Evolutionary conservation across 2,888 invertebrate genomes (phyloP).

Genomic region (Abrostola triplasia): DNA sequence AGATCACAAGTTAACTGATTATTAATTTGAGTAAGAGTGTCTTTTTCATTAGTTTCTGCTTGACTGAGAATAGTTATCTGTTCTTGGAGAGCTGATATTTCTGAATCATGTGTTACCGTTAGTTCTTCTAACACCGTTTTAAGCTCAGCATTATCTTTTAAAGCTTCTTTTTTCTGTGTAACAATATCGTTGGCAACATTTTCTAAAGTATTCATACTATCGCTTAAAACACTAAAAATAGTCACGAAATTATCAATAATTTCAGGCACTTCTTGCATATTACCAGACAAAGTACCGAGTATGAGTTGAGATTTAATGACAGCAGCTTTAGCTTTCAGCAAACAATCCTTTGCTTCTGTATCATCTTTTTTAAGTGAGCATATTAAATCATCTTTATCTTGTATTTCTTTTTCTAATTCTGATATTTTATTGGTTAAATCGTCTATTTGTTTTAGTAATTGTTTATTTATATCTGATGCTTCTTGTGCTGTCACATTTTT

Average conservation of each 20-base stretch:
- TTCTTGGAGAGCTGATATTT: conserved; percentile 45
- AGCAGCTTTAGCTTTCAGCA: conserved; percentile 62
- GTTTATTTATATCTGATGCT: conserved; percentile 51
- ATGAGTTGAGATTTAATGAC: conserved; percentile 63
- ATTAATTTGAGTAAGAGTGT: conserved; percentile 26
- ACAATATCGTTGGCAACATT: conserved; percentile 56
- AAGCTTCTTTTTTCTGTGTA: conserved; percentile 58
- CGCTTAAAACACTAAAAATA: conserved; percentile 60
- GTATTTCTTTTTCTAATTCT: conserved; percentile 60
- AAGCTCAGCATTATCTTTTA: conserved; percentile 47
- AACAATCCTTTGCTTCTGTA: conserved; percentile 56
- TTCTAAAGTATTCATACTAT: conserved; percentile 65
- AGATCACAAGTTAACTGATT: conserved; percentile 34
- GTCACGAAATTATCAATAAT: conserved; percentile 63
- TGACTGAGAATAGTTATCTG: conserved; percentile 44
- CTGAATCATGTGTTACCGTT: conserved; percentile 41
- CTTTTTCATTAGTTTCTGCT: conserved; percentile 37
- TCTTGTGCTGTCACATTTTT: conserved; percentile 48
- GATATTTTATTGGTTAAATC: conserved; percentile 55
- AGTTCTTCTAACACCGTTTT: conserved; percentile 48
- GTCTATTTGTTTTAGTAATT: conserved; percentile 55
- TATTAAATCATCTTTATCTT: conserved; percentile 62
- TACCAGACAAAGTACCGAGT: conserved; percentile 62
- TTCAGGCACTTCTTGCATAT: conserved; percentile 64
- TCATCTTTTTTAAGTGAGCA: conserved; percentile 56